phyloP scores from a whole-genome alignment of 2,888 invertebrate species.

The Ethmia dodecea region DNA sequence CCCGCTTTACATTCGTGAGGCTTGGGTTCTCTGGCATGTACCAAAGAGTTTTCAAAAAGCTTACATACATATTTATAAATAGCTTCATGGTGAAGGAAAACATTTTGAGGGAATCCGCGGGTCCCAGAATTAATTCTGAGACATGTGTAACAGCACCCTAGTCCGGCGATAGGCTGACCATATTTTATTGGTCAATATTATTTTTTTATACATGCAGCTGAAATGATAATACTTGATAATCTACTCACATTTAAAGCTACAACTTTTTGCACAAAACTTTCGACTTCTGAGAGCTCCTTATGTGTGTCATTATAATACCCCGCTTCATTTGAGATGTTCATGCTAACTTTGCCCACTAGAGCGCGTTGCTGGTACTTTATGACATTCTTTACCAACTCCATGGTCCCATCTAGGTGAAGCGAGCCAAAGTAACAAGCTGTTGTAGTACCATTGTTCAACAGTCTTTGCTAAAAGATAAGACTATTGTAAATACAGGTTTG shows the following conservation, averaged over 20 bases:
- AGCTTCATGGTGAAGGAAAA: too few relatives aligned
- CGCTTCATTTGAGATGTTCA: slow-evolving; percentile 79
- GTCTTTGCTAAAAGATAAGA: slow-evolving; percentile 82
- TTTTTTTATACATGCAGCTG: too few relatives aligned
- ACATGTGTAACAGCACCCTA: too few relatives aligned
- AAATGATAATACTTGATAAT: too few relatives aligned
- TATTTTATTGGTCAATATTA: too few relatives aligned
- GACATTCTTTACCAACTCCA: slow-evolving; percentile 83
- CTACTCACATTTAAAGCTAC: slow-evolving; percentile 4
- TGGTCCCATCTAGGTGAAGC: slow-evolving; percentile 82
- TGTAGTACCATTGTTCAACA: slow-evolving; percentile 89
- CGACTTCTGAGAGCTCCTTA: slow-evolving; percentile 79
- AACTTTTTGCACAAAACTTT: slow-evolving; percentile 80
- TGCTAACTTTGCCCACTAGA: slow-evolving; percentile 91
- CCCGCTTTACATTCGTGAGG: too few relatives aligned
- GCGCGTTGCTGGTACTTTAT: slow-evolving; percentile 86
- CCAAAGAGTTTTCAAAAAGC: too few relatives aligned
- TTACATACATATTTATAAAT: too few relatives aligned
- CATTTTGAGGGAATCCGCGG: too few relatives aligned
- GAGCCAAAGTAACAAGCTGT: slow-evolving; percentile 94
- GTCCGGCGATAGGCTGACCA: too few relatives aligned
- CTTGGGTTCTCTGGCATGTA: too few relatives aligned
- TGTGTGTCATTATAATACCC: slow-evolving; percentile 81
- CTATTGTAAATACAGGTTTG: background rate
- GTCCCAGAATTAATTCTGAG: too few relatives aligned